Conservation (phyloP, 2,113 vertebrate species). For the Arvicanthis niloticus region DNA sequence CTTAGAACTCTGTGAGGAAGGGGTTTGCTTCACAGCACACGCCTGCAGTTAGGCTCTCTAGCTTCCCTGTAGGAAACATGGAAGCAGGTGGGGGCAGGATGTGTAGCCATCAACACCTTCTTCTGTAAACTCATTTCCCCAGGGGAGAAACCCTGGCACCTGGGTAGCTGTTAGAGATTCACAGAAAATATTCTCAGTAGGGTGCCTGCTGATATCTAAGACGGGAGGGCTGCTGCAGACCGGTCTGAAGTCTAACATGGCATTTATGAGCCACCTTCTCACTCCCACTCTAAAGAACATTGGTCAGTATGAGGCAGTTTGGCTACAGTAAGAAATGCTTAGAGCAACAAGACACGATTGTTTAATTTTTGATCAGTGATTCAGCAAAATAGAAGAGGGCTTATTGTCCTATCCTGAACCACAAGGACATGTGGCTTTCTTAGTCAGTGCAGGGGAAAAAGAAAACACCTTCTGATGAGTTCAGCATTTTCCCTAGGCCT, state of each 20-base stretch:
- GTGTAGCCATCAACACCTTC: background rate
- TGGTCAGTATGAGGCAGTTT: background rate
- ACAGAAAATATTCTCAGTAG: background rate
- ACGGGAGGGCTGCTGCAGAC: background rate
- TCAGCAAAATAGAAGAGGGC: background rate
- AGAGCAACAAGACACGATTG: background rate
- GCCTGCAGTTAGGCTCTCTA: background rate
- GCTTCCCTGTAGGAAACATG: background rate
- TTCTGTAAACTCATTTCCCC: background rate
- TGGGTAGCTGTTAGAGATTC: no score
- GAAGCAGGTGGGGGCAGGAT: background rate
- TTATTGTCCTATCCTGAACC: fast-evolving
- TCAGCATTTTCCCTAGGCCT: background rate
- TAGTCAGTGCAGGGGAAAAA: background rate
- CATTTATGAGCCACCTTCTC: background rate
- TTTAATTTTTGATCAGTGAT: background rate
- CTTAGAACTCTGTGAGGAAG: background rate
- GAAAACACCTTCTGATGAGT: background rate
- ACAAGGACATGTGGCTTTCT: background rate
- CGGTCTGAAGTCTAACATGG: background rate
- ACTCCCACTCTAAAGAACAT: background rate
- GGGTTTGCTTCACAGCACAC: no score
- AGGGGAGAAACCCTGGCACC: background rate
- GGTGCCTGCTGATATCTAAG: background rate
- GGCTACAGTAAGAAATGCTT: slow-evolving; percentile 10